Percentiles rank a stretch among this genome's conserved stretches.
phyloP scores from a whole-genome alignment of 2,113 vertebrate genomes.

The Lucifuga dentata region DNA sequence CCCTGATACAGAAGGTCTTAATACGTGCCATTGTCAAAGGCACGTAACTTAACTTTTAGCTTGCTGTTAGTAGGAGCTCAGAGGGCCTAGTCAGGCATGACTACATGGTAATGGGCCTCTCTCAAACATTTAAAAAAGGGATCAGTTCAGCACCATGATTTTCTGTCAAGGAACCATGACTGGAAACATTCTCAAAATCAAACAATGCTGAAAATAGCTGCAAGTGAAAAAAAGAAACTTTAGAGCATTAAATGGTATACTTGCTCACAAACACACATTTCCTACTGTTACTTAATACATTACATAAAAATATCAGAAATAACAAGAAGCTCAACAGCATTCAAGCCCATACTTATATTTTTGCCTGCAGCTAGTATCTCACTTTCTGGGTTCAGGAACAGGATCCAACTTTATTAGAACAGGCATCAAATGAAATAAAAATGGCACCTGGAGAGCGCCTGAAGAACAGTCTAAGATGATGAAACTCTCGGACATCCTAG shows the following conservation, averaged over 20 bases:
- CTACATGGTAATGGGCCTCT: slow-evolving; percentile 67
- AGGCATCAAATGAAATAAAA: slow-evolving; percentile 63
- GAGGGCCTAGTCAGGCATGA: slow-evolving; percentile 68
- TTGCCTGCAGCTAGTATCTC: slow-evolving; percentile 51
- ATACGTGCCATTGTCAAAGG: slow-evolving; percentile 53
- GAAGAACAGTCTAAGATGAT: slow-evolving; percentile 53
- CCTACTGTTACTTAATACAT: slow-evolving; percentile 10
- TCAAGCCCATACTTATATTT: slow-evolving; percentile 42
- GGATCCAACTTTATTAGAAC: slow-evolving; percentile 64
- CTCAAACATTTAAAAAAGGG: slow-evolving; percentile 66
- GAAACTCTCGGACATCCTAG: slow-evolving; percentile 49
- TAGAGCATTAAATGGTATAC: not conserved
- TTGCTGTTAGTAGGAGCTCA: slow-evolving; percentile 67
- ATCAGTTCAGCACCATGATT: slow-evolving; percentile 64
- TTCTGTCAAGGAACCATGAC: slow-evolving; percentile 55
- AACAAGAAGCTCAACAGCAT: slow-evolving; percentile 24
- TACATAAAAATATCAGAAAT: slow-evolving; percentile 51
- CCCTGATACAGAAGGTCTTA: slow-evolving; percentile 55
- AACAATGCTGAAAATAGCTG: slow-evolving; percentile 12
- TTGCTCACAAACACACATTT: not conserved
- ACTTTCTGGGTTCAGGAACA: slow-evolving; percentile 42
- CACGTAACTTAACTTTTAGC: slow-evolving; percentile 49
- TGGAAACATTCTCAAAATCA: slow-evolving; percentile 63
- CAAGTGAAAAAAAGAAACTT: not conserved
- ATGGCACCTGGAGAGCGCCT: slow-evolving; percentile 41